Percentiles rank a stretch among this genome's conserved stretches.
phyloP scores from a whole-genome alignment of 1,140 invertebrate genomes.

The Propsilocerus akamusi region DNA sequence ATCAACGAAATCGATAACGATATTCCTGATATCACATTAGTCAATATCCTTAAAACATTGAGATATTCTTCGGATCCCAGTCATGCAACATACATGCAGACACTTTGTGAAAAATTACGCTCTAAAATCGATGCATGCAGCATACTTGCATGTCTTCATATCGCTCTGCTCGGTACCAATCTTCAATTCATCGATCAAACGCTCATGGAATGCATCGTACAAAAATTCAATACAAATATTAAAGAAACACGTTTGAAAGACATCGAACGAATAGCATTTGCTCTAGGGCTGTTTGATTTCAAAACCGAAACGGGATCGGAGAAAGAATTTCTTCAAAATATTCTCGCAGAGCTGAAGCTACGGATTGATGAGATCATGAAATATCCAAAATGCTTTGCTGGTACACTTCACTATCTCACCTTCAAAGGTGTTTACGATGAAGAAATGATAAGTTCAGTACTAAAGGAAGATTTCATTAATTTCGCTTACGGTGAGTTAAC shows the following conservation, averaged over 20 bases:
- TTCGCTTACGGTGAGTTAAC: slow-evolving; percentile 19
- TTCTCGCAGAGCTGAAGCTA: slow-evolving; percentile 26
- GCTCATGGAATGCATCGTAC: slow-evolving; percentile 18
- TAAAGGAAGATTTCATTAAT: slow-evolving; percentile 25
- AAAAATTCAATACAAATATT: slow-evolving; percentile 20
- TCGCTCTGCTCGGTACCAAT: slow-evolving; percentile 28
- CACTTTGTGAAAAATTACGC: slow-evolving; percentile 17
- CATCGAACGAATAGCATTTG: slow-evolving; percentile 34
- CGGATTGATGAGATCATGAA: slow-evolving; percentile 25
- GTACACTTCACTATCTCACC: slow-evolving; percentile 27
- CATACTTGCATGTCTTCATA: slow-evolving; percentile 27
- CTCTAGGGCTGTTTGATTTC: slow-evolving; percentile 28
- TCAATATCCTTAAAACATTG: slow-evolving; percentile 30
- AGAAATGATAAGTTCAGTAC: slow-evolving; percentile 26
- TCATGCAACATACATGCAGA: slow-evolving; percentile 13
- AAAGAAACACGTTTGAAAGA: slow-evolving; percentile 34
- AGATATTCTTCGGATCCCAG: slow-evolving; percentile 22
- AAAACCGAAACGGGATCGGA: slow-evolving; percentile 18
- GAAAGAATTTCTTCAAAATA: slow-evolving; percentile 22
- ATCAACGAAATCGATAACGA: slow-evolving; percentile 17
- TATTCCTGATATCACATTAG: slow-evolving; percentile 28
- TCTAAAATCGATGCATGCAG: slow-evolving; percentile 25
- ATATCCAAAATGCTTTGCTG: slow-evolving; percentile 23
- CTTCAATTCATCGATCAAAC: slow-evolving; percentile 22
- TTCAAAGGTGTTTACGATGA: slow-evolving; percentile 26